Conservation (phyloP, 2,113 vertebrate species). For the Hippocampus guttulatus region DNA sequence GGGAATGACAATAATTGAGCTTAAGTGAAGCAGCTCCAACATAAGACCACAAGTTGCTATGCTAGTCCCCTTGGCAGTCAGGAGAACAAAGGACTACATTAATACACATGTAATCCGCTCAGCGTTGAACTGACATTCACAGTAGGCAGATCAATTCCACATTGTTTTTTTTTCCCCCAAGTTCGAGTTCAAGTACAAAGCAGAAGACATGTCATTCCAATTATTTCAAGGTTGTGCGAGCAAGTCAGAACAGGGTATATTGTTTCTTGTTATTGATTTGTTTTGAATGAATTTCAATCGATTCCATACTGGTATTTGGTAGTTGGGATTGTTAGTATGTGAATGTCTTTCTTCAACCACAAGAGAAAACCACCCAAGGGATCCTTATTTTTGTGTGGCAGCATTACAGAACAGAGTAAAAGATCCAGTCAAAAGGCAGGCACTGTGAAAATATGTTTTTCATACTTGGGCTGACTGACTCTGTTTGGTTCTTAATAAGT, state of each 20-base stretch:
- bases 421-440: slow-evolving; percentile 53
- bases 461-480: slow-evolving; percentile 41
- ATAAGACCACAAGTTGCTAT: slow-evolving; percentile 32
- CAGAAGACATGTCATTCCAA: slow-evolving; percentile 12
- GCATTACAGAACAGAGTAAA: slow-evolving; percentile 52
- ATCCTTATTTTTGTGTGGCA: slow-evolving; percentile 24
- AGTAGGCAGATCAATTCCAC: slow-evolving; percentile 3
- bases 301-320: slow-evolving; percentile 10
- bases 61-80: slow-evolving; percentile 38
- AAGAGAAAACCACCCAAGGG: slow-evolving; percentile 48
- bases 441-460: slow-evolving; percentile 54
- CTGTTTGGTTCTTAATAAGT: neutral
- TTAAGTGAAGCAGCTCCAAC: slow-evolving; percentile 25
- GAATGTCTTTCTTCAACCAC: slow-evolving; percentile 43
- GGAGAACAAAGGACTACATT: slow-evolving; percentile 40
- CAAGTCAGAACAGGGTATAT: slow-evolving; percentile 2
- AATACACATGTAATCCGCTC: slow-evolving; percentile 36
- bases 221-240: neutral
- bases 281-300: slow-evolving; percentile 4
- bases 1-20: slow-evolving; percentile 41
- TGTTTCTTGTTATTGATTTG: slow-evolving; percentile 13
- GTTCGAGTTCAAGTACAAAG: slow-evolving; percentile 7
- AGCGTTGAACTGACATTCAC: slow-evolving; percentile 26
- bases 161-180: slow-evolving; percentile 9
- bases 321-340: slow-evolving; percentile 53